These are phyloP conservation scores for Coregonus suidteri DNA, from an alignment of 2,797 vertebrate genomes.

Conservation along the genomic window DNA sequence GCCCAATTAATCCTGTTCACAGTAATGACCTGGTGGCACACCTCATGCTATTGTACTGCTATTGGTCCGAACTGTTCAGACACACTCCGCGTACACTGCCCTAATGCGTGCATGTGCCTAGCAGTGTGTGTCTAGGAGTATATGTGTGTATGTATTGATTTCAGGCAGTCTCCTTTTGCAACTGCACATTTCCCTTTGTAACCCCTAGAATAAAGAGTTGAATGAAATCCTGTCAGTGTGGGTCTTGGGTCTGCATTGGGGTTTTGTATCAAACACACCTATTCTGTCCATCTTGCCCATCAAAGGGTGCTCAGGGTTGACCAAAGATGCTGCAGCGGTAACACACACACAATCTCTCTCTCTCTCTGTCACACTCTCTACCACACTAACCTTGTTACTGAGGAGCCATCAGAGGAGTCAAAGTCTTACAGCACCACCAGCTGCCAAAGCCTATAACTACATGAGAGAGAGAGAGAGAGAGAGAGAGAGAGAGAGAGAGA, in stretches of 20 bases:
- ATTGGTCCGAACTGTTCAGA: conserved; percentile 28
- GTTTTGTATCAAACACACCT: background rate
- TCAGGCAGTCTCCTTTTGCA: conserved; percentile 19
- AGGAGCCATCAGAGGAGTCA: conserved; percentile 55
- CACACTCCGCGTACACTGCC: conserved; percentile 25
- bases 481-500: conserved; percentile 10
- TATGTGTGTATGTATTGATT: conserved; percentile 34
- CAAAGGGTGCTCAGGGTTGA: background rate
- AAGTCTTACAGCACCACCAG: conserved; percentile 80
- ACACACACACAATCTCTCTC: background rate
- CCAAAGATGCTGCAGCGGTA: background rate
- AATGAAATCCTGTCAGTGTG: background rate
- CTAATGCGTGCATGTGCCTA: conserved; percentile 18
- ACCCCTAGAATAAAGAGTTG: background rate
- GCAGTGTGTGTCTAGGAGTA: conserved; percentile 10
- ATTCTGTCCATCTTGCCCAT: background rate
- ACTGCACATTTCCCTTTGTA: conserved; percentile 17
- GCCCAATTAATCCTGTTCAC: conserved; percentile 77
- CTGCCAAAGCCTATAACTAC: conserved; percentile 68
- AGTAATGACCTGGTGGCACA: conserved; percentile 69
- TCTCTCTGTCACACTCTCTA: conserved; percentile 18
- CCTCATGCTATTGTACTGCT: conserved; percentile 54
- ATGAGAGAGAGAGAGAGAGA: conserved; percentile 35
- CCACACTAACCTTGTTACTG: conserved; percentile 59
- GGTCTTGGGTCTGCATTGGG: background rate